phyloP scores from a whole-genome alignment of 1,140 invertebrate genomes.

The Diabrotica virgifera region DNA sequence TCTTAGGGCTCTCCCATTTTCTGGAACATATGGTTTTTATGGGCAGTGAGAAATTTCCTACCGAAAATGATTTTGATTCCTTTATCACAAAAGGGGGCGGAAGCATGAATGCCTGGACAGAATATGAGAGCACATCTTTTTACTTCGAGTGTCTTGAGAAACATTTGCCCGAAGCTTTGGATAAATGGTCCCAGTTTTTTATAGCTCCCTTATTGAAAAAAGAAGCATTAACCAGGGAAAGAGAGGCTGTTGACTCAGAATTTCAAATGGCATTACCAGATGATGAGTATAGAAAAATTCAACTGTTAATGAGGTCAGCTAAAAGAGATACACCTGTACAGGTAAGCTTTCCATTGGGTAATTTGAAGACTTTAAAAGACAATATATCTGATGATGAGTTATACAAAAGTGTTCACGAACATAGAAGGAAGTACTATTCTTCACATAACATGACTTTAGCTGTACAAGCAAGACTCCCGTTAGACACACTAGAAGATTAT shows the following conservation, averaged over 20 bases:
- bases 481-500: conserved; percentile 60
- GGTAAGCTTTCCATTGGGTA: conserved; percentile 80
- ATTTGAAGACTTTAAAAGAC: conserved; percentile 71
- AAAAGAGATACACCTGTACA: conserved; percentile 67
- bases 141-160: conserved; percentile 85
- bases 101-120: conserved; percentile 79
- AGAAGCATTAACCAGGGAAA: conserved; percentile 72
- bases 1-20: conserved; percentile 78
- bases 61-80: conserved; percentile 82
- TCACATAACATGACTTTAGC: conserved; percentile 78
- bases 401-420: conserved; percentile 54
- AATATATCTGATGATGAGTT: conserved; percentile 64
- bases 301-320: conserved; percentile 68
- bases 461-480: conserved; percentile 74
- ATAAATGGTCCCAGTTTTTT: conserved; percentile 90
- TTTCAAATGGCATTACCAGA: conserved; percentile 70
- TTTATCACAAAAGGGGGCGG: conserved; percentile 78
- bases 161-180: conserved; percentile 68
- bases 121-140: conserved; percentile 81
- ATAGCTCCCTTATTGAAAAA: conserved; percentile 81
- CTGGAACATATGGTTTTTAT: conserved; percentile 96
- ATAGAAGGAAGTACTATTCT: no score
- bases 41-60: conserved; percentile 82
- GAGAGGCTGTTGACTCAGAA: conserved; percentile 62
- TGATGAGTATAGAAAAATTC: conserved; percentile 68